Conservation (phyloP, 2,113 vertebrate genomes). For the Sinosuthora webbiana region DNA sequence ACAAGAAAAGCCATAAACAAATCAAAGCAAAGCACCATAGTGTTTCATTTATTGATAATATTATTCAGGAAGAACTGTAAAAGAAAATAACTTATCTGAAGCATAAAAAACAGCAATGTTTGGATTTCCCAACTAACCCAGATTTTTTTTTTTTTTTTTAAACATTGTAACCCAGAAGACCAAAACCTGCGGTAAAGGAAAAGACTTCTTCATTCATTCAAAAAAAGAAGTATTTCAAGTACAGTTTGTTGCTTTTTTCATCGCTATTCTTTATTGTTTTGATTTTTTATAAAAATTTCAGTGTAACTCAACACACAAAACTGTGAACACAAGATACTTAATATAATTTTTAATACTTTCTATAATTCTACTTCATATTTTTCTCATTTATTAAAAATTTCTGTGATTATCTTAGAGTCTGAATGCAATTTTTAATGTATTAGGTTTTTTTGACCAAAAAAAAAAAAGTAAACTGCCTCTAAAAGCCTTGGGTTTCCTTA, state of each 20-base stretch:
- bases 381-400: not conserved
- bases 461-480: rapidly evolving
- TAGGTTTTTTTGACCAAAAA: rapidly evolving
- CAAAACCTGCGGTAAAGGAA: not conserved
- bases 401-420: not conserved
- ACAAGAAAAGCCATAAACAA: not conserved
- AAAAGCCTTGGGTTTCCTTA: not conserved
- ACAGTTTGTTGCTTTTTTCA: rapidly evolving
- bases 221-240: not conserved
- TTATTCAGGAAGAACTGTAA: not conserved
- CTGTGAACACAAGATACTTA: not conserved
- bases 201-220: not conserved
- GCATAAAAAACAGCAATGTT: rapidly evolving
- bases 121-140: not conserved
- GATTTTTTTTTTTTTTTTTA: not conserved
- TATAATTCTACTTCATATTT: not conserved
- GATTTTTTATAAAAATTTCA: not conserved
- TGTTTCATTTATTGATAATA: not conserved
- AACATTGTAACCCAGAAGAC: not conserved
- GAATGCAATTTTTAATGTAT: not conserved
- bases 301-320: not conserved
- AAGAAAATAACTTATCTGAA: not conserved
- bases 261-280: rapidly evolving
- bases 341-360: not conserved
- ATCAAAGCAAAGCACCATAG: not conserved